Evolutionary conservation across 2,888 invertebrate genomes (phyloP), one percentile per base, ranked within the genome.

Genomic region (Cynaeus angustus): DNA sequence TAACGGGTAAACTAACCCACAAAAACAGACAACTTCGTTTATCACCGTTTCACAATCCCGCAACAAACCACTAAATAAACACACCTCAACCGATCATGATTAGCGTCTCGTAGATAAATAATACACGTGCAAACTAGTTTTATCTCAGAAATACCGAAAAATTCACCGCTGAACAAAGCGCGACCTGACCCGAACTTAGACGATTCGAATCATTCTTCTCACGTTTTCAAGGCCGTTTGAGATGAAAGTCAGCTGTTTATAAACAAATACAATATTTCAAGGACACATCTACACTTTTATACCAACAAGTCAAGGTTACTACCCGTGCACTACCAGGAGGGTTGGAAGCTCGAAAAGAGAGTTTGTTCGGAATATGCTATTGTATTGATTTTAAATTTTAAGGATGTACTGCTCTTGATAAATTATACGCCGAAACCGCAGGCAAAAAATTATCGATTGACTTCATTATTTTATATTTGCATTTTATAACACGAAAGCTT

Each of bases 161-260:
- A 48, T 38, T 10, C 2, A 9, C 30, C 14, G 10, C 21, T 13
- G 55, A 37, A 30, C 33, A 53, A 1, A 26, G 14, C 12, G 26
- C 55, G 56, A 21, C 28, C 55, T 21, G 12, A 53, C 5, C 53
- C 64, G 66, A 56, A 10, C 7, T 30, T 12, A 14, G 30, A 9
- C 72, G 69, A 72, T n/a, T 37, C 1, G 28, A 3, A 21, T 21
- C 21, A 21, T 10, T 10, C 21, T 52, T 45, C 28, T 56, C 30
- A 33, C 13, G 66, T 16, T 46, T 12, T 56, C 53, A 53, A 50
- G 68, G 58, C 59, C 70, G 43, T 21, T 46, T 26, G 62, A 70
- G 70, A 72, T 68, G 66, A 64, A 62, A 73, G 68, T 66, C 71
- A 73, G 73, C 69, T 73, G 73, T 71, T 69, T 65, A 71, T 73